Evolutionary conservation across 2,888 invertebrate species (phyloP).

Genomic region (Rugalucina vietnamica): DNA sequence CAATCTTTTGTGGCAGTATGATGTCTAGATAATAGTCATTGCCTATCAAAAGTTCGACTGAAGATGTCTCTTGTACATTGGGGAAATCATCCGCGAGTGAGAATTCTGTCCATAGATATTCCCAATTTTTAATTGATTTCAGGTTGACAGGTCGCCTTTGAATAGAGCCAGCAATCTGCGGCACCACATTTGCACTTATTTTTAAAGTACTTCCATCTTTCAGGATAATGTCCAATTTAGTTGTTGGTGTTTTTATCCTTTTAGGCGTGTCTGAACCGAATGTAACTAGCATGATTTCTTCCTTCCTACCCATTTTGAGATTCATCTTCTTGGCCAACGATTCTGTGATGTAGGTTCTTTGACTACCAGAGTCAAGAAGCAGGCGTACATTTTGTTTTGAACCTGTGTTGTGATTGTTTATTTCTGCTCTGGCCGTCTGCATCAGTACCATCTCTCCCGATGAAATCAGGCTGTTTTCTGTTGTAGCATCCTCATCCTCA

Average conservation of each 20-base stretch:
- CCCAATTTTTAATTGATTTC: background rate
- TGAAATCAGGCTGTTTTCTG: too few species aligned
- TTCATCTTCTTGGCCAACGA: background rate
- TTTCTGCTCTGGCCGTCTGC: conserved; percentile 1
- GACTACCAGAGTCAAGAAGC: too few species aligned
- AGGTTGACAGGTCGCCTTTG: conserved; percentile 1
- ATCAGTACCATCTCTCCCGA: conserved; percentile 6
- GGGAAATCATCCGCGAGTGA: conserved; percentile 16
- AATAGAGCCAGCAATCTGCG: background rate
- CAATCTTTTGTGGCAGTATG: background rate
- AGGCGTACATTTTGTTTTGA: conserved; percentile 4
- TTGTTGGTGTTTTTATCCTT: background rate
- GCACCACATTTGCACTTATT: background rate
- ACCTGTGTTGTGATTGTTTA: background rate
- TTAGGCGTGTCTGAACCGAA: conserved; percentile 1
- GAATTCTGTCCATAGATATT: background rate
- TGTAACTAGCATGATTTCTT: conserved; percentile 1
- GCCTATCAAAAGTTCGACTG: background rate
- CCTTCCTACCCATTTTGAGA: background rate
- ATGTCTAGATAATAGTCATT: conserved; percentile 5
- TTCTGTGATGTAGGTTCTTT: conserved; percentile 28
- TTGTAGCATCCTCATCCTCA: background rate
- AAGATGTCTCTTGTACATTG: background rate
- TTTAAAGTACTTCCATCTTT: background rate
- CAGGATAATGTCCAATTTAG: background rate